A percentile compares a stretch with the other conserved stretches of the same genome.
Conservation (phyloP, 2,888 invertebrate genomes). For the Campoplex capitator region DNA sequence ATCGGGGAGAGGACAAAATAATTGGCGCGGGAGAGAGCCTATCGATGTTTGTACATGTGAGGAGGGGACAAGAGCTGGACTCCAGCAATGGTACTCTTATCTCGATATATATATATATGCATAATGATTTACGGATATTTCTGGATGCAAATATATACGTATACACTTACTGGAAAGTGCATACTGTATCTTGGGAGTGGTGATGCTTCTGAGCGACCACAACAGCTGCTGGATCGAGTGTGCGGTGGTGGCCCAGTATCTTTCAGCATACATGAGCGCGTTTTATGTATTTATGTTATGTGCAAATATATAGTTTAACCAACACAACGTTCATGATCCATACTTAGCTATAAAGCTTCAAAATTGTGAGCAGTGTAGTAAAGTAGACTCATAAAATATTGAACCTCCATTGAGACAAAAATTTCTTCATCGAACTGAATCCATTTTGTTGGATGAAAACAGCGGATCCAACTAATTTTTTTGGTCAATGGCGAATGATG, state of each 20-base stretch:
- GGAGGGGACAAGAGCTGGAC: constrained; percentile 38
- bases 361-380: background rate
- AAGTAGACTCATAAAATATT: background rate
- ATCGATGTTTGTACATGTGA: constrained; percentile 39
- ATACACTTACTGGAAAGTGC: constrained; percentile 6
- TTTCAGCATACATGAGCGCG: constrained; percentile 7
- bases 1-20: constrained; percentile 64
- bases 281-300: constrained; percentile 46
- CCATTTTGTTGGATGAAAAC: too few species aligned
- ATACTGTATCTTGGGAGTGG: constrained; percentile 29
- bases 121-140: background rate
- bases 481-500: too few species aligned
- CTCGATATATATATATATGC: background rate
- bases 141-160: too few species aligned
- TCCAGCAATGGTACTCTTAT: constrained; percentile 18
- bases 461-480: too few species aligned
- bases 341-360: background rate
- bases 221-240: constrained; percentile 72
- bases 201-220: constrained; percentile 54
- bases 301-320: constrained; percentile 8
- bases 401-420: background rate
- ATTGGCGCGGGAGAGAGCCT: constrained; percentile 60
- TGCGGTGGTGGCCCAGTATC: constrained; percentile 38
- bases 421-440: too few species aligned
- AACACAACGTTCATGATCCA: constrained; percentile 10